Base-by-base conservation (phyloP, 2,113 vertebrate genomes). In the Phyllopteryx taeniolatus region DNA sequence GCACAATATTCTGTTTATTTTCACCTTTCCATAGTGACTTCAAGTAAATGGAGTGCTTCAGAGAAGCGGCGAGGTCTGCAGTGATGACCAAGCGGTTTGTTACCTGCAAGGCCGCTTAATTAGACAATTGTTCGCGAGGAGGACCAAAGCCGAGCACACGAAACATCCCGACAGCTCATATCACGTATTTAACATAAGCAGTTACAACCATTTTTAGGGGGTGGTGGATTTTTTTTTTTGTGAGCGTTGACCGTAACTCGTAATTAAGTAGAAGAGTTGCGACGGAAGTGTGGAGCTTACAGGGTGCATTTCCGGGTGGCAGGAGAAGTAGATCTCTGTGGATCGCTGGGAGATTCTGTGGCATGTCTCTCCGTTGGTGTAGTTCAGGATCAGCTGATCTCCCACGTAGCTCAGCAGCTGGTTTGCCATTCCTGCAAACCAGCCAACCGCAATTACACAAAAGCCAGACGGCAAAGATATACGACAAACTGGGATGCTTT, bases 321-420 rank as follows among this genome's bases (percentile, higher is more conserved):
- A 99, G 67, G 94, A 92, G 89, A 99, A 99, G 20, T 94, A 86
- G 81, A 99, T 92, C 73, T 94, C 91, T 0, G 98, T 99, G 10
- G 96, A 96, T 19, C 98, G 90, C 0, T 94, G 60, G 5, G 96
- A 97, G 42, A 96, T 90, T 51, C 90, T 90, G 70, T 99, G 98
- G 79, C 98, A 99, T 4, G 33, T 81, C 5, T 97, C 96, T 15
- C 98, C 98, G 0, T 22, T 85, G 0, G 95, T 97, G 79, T 96
- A 98, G 89, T 98, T 98, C 74, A 99, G 92, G 87, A 95, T 95
- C 69, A 99, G 90, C 70, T 97, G 83, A 15, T 96, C 95, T 61
- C 96, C 95, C 79, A 95, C 94, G 0, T 93, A 97, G 9, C 86
- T 95, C 81, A 99, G 80, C 53, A 90, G 91, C 87, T 95, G 91